phyloP scores from a whole-genome alignment of 2,888 invertebrate genomes.

The Therioaphis trifolii region DNA sequence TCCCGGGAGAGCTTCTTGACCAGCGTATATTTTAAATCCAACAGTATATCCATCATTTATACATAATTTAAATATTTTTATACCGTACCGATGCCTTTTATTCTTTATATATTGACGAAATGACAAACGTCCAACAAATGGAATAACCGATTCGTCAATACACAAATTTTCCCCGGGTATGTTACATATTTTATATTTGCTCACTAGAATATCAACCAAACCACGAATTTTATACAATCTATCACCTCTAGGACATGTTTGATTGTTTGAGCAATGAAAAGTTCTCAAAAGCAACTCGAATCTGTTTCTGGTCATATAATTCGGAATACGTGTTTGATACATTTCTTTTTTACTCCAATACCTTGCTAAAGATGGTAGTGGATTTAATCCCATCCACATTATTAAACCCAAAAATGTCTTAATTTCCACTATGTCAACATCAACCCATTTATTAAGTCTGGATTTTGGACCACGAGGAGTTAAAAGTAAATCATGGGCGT shows the following conservation, averaged over 20 bases:
- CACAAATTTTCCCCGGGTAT: no score
- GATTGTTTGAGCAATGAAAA: conserved; percentile 27
- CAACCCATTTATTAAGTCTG: conserved; percentile 64
- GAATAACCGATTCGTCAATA: no score
- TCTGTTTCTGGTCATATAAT: conserved; percentile 34
- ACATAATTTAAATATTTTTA: conserved; percentile 65
- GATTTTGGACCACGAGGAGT: conserved; percentile 30
- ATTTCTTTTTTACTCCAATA: conserved; percentile 66
- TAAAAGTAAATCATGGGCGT: background rate
- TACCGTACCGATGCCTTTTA: conserved; percentile 65
- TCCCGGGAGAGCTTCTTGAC: conserved; percentile 17
- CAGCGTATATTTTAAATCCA: conserved; percentile 33
- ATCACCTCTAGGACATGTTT: conserved; percentile 19
- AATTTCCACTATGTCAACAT: conserved; percentile 66
- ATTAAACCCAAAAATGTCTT: conserved; percentile 67
- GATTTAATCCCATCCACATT: conserved; percentile 67
- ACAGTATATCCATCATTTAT: conserved; percentile 25
- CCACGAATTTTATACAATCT: conserved; percentile 9
- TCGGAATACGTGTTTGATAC: conserved; percentile 62
- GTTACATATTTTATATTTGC: conserved; percentile 17
- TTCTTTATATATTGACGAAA: no score
- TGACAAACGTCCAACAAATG: no score
- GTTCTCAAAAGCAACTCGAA: conserved; percentile 21
- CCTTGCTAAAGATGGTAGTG: conserved; percentile 66
- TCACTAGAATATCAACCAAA: conserved; percentile 21